Conservation (phyloP, 1,140 invertebrate genomes). For the Babylonia areolata region DNA sequence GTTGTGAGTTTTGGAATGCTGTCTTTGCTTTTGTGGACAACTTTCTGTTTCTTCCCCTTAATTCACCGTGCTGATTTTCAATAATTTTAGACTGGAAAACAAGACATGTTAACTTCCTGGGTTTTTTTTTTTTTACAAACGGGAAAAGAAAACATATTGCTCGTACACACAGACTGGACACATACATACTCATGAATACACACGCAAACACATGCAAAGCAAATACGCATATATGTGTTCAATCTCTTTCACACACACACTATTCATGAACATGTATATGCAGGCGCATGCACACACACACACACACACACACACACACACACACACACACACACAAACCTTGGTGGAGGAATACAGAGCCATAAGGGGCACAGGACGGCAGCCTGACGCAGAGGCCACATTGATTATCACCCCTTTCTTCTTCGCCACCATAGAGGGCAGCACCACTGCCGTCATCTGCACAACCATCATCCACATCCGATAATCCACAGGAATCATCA, state of each 20-base stretch:
- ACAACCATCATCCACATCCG: not conserved
- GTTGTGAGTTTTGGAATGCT: no score
- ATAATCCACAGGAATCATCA: no score
- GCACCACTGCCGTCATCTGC: slow-evolving; percentile 87
- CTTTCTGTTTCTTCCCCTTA: no score
- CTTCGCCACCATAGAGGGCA: slow-evolving; percentile 92
- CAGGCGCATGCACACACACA: not conserved
- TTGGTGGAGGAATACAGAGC: slow-evolving; percentile 93
- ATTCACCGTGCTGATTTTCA: no score
- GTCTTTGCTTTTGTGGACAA: no score
- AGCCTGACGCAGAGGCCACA: slow-evolving; percentile 89
- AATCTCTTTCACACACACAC: not conserved
- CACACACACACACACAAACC: slow-evolving; percentile 74
- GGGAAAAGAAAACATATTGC: no score
- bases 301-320: not conserved
- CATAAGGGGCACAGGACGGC: slow-evolving; percentile 88
- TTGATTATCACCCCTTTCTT: slow-evolving; percentile 93
- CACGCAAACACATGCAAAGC: no score
- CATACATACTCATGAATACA: no score
- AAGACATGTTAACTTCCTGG: no score
- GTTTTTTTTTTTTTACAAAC: no score
- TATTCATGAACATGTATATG: not conserved
- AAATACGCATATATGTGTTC: not conserved
- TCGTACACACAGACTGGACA: no score
- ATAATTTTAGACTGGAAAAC: no score